Evolutionary conservation across 1,140 invertebrate genomes (phyloP).

Genomic region (Lordiphosa clarofinis): DNA sequence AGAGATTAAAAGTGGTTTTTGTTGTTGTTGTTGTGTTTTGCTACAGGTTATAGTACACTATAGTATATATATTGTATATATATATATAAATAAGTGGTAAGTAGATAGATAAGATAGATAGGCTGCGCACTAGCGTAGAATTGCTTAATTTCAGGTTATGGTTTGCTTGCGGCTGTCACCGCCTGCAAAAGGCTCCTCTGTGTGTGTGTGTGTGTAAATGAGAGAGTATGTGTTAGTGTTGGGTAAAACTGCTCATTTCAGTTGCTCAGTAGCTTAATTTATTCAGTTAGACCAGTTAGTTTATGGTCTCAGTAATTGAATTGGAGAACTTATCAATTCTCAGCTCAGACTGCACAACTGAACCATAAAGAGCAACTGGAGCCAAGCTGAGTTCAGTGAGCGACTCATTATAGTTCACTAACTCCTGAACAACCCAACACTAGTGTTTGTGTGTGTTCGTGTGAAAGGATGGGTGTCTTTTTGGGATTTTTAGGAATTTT

Average conservation of each 20-base stretch:
- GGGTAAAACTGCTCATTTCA: no score
- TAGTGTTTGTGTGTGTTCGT: constrained; percentile 19
- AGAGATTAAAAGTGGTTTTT: constrained; percentile 53
- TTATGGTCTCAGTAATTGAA: no score
- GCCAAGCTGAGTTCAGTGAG: no score
- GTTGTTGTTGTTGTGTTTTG: constrained; percentile 24
- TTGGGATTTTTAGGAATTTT: constrained; percentile 56
- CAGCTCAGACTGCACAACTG: no score
- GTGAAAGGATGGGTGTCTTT: constrained; percentile 6
- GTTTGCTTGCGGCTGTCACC: constrained; percentile 55
- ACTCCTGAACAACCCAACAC: no score
- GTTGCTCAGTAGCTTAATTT: no score
- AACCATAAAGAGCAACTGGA: no score
- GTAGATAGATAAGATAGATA: constrained; percentile 60
- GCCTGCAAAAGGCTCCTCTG: constrained; percentile 64
- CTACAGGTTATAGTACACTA: constrained; percentile 68
- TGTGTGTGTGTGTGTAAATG: constrained; percentile 36
- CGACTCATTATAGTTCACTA: no score
- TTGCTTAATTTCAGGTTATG: constrained; percentile 70
- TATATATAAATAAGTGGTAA: constrained; percentile 40
- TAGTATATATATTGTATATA: constrained; percentile 45
- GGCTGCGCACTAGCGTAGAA: constrained; percentile 47
- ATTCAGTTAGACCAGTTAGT: no score
- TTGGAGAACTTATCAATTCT: no score
- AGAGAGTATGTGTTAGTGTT: constrained; percentile 10